Percentiles rank a stretch among this genome's conserved stretches.
Conservation (phyloP, 37 sponge, comb jelly and placozoan genomes). For the Beroe ovata region DNA sequence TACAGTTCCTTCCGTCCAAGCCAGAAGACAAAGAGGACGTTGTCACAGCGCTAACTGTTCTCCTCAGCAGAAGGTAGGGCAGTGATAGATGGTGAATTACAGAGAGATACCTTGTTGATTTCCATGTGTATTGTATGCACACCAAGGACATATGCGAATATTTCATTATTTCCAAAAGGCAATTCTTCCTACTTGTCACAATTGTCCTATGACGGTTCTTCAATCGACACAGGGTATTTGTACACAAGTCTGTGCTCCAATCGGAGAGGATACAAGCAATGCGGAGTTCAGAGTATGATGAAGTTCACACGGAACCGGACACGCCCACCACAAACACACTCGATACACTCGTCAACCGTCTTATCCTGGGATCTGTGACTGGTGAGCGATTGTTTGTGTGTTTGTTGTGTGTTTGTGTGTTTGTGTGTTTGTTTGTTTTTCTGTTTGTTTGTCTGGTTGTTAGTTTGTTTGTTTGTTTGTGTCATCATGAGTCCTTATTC, state of each 20-base stretch:
- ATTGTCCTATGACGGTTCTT: too few species aligned
- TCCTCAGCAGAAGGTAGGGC: constrained; percentile 4
- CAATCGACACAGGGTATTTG: neutral
- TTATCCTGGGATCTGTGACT: constrained; percentile 30
- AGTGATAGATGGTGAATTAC: too few species aligned
- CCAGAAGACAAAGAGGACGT: constrained; percentile 27
- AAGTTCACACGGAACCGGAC: constrained; percentile 1
- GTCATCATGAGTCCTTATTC: neutral
- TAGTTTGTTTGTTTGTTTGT: neutral
- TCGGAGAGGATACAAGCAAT: neutral
- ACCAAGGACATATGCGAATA: too few species aligned
- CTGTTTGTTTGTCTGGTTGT: neutral
- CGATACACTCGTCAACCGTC: neutral
- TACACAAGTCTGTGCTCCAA: neutral
- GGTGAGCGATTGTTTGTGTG: too few species aligned
- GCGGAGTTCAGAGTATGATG: constrained; percentile 9
- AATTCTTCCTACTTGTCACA: too few species aligned
- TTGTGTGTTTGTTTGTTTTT: neutral
- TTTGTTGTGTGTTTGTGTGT: neutral
- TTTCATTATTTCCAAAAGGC: too few species aligned
- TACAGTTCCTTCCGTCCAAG: constrained; percentile 1
- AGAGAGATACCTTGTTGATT: too few species aligned
- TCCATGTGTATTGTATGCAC: too few species aligned
- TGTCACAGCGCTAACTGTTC: neutral
- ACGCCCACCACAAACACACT: neutral